Conservation (phyloP, 1,140 invertebrate species). For the Lepidotrigona ventralis region DNA sequence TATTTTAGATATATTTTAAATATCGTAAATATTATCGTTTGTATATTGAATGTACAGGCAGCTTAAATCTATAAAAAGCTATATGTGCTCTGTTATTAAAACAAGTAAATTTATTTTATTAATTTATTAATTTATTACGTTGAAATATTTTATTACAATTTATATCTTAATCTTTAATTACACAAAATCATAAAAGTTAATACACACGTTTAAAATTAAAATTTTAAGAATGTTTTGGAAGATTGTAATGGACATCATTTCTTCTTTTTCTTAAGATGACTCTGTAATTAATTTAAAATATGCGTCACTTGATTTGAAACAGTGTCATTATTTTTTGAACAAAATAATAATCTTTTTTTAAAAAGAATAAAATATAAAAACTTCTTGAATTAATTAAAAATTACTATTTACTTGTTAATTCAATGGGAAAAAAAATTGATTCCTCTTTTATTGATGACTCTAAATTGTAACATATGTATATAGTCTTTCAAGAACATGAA, state of each 20-base stretch:
- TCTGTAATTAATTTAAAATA: background rate
- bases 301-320: background rate
- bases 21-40: background rate
- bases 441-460: background rate
- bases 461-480: background rate
- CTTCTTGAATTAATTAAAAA: background rate
- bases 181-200: background rate
- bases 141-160: background rate
- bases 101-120: background rate
- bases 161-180: background rate
- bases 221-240: background rate
- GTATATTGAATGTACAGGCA: background rate
- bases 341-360: no score
- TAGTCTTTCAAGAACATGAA: slow-evolving; percentile 3
- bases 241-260: background rate
- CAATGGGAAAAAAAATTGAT: background rate
- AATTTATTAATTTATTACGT: background rate
- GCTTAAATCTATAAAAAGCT: background rate
- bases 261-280: background rate
- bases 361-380: background rate
- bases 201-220: no score
- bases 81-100: background rate
- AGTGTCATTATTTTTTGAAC: background rate
- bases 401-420: background rate
- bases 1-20: no score